Conservation (phyloP, 1,140 invertebrate species). For the Delia radicum region DNA sequence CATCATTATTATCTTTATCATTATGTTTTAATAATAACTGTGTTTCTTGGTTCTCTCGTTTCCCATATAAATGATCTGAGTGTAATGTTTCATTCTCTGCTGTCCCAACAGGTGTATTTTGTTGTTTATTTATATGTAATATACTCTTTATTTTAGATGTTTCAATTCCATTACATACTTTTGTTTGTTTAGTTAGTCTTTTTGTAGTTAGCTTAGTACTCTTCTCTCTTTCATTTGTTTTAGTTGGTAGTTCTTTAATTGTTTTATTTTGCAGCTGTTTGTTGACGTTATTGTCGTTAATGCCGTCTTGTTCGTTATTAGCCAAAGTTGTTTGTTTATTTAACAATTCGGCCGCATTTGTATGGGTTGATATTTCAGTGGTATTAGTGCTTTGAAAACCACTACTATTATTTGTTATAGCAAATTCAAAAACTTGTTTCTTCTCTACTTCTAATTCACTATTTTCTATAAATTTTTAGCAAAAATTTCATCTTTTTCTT, state of each 20-base stretch:
- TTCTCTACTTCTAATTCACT: slow-evolving; percentile 14
- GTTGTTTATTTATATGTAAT: not conserved
- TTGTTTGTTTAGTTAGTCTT: too few species aligned
- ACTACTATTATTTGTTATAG: not conserved
- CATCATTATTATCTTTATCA: not conserved
- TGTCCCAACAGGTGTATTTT: not conserved
- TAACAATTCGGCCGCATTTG: not conserved
- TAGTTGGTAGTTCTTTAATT: not conserved
- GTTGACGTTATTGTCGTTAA: not conserved
- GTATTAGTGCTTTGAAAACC: not conserved
- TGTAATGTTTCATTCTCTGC: not conserved
- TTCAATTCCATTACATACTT: too few species aligned
- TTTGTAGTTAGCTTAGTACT: too few species aligned
- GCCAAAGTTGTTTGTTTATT: slow-evolving; percentile 12
- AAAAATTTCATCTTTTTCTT: too few species aligned
- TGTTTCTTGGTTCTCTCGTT: not conserved
- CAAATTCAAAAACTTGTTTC: slow-evolving; percentile 1
- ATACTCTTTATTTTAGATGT: too few species aligned
- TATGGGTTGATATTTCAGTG: not conserved
- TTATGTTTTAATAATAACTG: not conserved
- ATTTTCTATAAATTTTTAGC: not conserved
- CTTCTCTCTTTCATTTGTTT: not conserved
- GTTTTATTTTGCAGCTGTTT: not conserved
- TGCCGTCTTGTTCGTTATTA: not conserved
- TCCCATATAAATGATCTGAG: not conserved